These are phyloP conservation scores for Hemicrepidius hirtus DNA, from an alignment of 2,888 invertebrate species.

Conservation along the genomic window DNA sequence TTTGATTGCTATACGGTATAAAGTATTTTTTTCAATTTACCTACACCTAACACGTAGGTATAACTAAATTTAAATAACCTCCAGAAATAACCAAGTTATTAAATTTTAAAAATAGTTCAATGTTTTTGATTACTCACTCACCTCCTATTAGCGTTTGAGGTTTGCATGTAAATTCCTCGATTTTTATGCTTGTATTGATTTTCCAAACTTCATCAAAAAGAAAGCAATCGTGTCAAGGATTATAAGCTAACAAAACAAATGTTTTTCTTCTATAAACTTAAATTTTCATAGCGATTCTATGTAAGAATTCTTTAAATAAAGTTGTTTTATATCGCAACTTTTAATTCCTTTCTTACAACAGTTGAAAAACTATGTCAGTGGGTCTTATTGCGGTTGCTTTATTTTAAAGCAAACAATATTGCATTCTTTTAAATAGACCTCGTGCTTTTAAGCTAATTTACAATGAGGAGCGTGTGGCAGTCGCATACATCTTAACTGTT, in stretches of 20 bases:
- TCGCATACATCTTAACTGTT: constrained; percentile 4
- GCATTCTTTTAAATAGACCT: constrained; percentile 16
- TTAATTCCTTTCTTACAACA: background rate
- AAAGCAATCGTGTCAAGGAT: too few species aligned
- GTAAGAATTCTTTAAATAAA: background rate
- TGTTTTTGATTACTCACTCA: background rate
- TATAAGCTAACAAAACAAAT: too few species aligned
- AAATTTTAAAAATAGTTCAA: constrained; percentile 9
- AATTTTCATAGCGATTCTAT: too few species aligned
- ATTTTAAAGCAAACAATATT: constrained; percentile 16
- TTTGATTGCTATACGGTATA: background rate
- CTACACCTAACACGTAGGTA: too few species aligned
- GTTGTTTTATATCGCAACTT: constrained; percentile 12
- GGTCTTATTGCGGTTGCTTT: constrained; percentile 13
- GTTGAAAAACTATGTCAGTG: constrained; percentile 18
- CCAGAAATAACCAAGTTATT: background rate
- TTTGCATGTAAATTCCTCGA: background rate
- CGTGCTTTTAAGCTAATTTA: constrained; percentile 26
- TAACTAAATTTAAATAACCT: background rate
- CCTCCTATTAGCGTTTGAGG: background rate
- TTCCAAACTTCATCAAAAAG: too few species aligned
- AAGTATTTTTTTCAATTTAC: background rate
- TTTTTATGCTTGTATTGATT: too few species aligned
- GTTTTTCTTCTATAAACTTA: too few species aligned
- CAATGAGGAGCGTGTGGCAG: background rate